Base-by-base conservation (phyloP, 2,797 vertebrate species). In the Phylloscopus collybita region DNA sequence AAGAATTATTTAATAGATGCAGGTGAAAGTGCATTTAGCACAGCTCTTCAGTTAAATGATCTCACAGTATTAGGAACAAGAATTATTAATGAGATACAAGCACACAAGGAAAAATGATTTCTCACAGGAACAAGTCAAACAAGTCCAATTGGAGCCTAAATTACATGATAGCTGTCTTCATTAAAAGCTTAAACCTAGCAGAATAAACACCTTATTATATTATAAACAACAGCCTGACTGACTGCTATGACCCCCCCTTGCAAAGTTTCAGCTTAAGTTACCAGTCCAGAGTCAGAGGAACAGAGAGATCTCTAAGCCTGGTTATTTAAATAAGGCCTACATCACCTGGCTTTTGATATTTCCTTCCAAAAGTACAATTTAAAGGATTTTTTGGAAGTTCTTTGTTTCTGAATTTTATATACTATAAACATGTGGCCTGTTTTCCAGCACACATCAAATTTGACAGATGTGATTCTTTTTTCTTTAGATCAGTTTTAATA, bases 71-170 rank as follows among this genome's bases (percentile, higher is more conserved):
- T 70, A 81, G 51, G 54, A 92, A 49, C 38, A 91, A 47, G 40
- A 54, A 72, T 9, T 75, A 88, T 95, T 96, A 94, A 84, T 86
- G 78, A 92, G 62, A 59, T 88, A 75, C 17, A 47, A 56, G 44
- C 74, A 38, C 73, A 82, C 23, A 54, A 93, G 61, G 40, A 45
- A 42, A 80, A 88, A 75, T 69, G 1, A 75, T 84, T 93, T 96
- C 92, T 92, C 88, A 75, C 65, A 94, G 86, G 80, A 94, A 69
- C 86, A 69, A 54, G 90, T 88, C 74, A 85, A 60, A 84, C 94
- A 76, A 80, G 82, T 95, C 72, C 32, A 36, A 9, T 44, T 89
- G 74, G 61, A 82, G 42, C 40, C 60, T 94, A 91, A 93, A 95
- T 93, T 91, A 64, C 60, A 65, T 61, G 82, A 94, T 80, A 88